These are phyloP conservation scores for Acridotheres tristis DNA, from an alignment of 2,797 vertebrate species.

Conservation along the genomic window DNA sequence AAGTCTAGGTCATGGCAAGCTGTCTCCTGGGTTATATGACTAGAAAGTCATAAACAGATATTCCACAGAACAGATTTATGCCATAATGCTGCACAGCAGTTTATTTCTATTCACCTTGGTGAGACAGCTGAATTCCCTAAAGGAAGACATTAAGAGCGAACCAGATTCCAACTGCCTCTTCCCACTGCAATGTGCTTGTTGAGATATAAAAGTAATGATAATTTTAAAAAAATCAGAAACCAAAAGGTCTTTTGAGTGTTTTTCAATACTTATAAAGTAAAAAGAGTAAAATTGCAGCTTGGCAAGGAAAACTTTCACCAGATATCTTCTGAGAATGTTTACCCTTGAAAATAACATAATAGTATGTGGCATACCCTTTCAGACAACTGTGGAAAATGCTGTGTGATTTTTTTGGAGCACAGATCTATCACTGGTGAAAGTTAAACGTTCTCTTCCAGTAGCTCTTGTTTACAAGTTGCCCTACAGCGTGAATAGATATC, in stretches of 20 bases:
- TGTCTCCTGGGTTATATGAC: neutral
- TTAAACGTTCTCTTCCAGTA: neutral
- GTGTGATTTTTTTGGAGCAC: neutral
- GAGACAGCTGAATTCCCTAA: neutral
- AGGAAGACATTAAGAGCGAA: neutral
- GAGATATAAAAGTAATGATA: neutral
- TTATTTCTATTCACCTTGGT: neutral
- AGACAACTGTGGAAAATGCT: neutral
- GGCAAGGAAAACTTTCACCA: neutral
- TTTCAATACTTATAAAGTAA: neutral
- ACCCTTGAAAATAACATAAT: neutral
- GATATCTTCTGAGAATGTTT: neutral
- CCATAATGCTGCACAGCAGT: conserved; percentile 27
- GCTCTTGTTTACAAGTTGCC: neutral
- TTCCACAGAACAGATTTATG: neutral
- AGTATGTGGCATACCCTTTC: neutral
- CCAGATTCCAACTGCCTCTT: neutral
- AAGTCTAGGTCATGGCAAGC: neutral
- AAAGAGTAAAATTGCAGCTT: neutral
- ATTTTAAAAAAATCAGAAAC: neutral
- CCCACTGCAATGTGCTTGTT: neutral
- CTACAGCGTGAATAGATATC: neutral
- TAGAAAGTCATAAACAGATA: neutral
- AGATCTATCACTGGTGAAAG: neutral
- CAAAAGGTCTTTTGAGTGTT: neutral